Percentiles rank a stretch among this genome's conserved stretches.
Conservation (phyloP, 2,113 vertebrate species). For the Lasiurus borealis region DNA sequence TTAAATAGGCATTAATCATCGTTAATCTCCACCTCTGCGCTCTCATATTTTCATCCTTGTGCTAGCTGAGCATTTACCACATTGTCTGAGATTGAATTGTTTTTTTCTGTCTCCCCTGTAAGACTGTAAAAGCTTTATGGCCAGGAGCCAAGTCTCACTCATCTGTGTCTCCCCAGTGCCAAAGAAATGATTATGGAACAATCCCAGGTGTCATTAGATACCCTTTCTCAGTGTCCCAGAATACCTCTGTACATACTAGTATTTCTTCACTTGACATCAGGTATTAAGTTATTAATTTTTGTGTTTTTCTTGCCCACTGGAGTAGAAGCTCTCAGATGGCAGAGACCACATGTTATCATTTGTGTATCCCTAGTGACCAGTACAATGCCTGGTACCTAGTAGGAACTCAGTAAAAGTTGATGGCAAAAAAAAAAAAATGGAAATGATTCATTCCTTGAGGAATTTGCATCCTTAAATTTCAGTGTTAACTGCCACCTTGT, state of each 20-base stretch:
- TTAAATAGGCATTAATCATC: conserved; percentile 20
- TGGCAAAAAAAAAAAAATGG: not conserved
- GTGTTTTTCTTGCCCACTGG: not conserved
- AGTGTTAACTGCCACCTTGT: not conserved
- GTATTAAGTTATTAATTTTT: not conserved
- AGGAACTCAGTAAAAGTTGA: conserved; percentile 22
- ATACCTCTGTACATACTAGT: not conserved
- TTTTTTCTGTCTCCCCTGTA: conserved; percentile 20
- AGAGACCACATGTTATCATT: not conserved
- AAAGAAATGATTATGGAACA: not conserved
- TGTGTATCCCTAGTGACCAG: not conserved
- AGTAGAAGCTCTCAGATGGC: not conserved
- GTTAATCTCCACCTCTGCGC: not conserved
- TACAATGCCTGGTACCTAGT: not conserved
- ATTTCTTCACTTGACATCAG: not conserved
- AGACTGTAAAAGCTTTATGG: not conserved
- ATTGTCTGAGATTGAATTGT: not conserved
- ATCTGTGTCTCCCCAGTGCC: not conserved
- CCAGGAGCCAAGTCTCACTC: conserved; percentile 36
- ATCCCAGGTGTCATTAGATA: not conserved
- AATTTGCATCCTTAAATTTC: conserved; percentile 27
- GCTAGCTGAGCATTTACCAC: not conserved
- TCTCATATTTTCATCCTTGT: conserved; percentile 26
- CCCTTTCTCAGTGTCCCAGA: not conserved
- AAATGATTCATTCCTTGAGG: conserved; percentile 32